These are phyloP conservation scores for Bombus consobrinus DNA, from an alignment of 1,140 invertebrate genomes.

Conservation along the genomic window DNA sequence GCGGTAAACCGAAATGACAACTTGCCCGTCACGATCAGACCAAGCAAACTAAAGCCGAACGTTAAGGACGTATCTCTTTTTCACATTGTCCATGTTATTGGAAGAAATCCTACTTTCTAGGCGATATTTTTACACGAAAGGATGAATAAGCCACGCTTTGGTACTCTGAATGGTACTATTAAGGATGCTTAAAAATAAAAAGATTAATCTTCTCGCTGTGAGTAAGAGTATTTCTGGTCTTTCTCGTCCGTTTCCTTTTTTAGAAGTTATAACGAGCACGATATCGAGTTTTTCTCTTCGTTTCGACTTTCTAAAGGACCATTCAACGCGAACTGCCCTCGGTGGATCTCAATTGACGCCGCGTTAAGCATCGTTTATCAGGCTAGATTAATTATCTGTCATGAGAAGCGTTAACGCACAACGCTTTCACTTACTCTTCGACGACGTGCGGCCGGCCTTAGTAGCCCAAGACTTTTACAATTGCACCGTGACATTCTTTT, in stretches of 20 bases:
- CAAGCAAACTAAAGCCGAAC: neutral
- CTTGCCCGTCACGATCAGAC: neutral
- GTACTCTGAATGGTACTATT: neutral
- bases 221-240: neutral
- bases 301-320: slow-evolving; percentile 8
- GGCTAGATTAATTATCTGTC: slow-evolving; percentile 43
- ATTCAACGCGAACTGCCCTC: slow-evolving; percentile 9
- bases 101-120: neutral
- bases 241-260: neutral
- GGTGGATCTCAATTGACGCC: neutral
- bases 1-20: slow-evolving; percentile 26
- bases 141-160: neutral
- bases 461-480: slow-evolving; percentile 13
- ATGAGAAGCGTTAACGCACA: slow-evolving; percentile 18
- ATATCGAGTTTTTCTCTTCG: neutral
- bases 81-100: neutral
- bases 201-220: neutral
- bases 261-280: neutral
- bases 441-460: neutral
- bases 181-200: neutral
- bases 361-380: slow-evolving; percentile 28
- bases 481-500: slow-evolving; percentile 29
- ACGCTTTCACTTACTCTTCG: slow-evolving; percentile 25
- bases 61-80: neutral
- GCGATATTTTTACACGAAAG: neutral